These are phyloP conservation scores for Cavia porcellus DNA, from an alignment of 2,113 vertebrate genomes.

Conservation along the genomic window DNA sequence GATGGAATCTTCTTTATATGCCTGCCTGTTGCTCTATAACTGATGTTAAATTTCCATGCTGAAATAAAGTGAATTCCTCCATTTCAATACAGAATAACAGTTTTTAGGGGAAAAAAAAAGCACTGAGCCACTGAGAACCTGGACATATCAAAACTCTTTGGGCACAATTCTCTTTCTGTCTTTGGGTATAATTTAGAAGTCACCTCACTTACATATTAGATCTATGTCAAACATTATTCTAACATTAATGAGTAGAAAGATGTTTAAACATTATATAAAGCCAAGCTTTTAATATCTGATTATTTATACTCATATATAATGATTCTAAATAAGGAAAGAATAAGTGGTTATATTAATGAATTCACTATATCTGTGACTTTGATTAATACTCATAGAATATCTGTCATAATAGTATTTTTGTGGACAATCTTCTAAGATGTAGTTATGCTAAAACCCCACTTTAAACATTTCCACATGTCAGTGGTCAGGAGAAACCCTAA, in stretches of 20 bases:
- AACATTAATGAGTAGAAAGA: background rate
- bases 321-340: slow-evolving; percentile 1
- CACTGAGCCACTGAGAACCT: background rate
- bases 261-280: background rate
- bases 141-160: background rate
- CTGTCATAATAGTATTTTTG: slow-evolving; percentile 21
- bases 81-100: background rate
- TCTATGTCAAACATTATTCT: background rate
- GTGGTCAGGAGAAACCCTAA: background rate
- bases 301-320: background rate
- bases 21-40: slow-evolving; percentile 1
- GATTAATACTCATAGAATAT: background rate
- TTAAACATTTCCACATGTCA: background rate
- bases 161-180: background rate
- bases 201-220: background rate
- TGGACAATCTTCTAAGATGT: background rate
- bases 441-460: background rate
- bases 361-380: background rate
- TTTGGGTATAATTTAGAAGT: background rate
- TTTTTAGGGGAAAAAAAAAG: background rate
- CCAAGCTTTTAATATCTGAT: background rate
- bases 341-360: background rate
- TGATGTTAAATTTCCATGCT: slow-evolving; percentile 46
- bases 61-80: slow-evolving; percentile 58
- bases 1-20: slow-evolving; percentile 63